phyloP scores from a whole-genome alignment of 2,797 vertebrate species.

The Dicrostonyx torquatus region DNA sequence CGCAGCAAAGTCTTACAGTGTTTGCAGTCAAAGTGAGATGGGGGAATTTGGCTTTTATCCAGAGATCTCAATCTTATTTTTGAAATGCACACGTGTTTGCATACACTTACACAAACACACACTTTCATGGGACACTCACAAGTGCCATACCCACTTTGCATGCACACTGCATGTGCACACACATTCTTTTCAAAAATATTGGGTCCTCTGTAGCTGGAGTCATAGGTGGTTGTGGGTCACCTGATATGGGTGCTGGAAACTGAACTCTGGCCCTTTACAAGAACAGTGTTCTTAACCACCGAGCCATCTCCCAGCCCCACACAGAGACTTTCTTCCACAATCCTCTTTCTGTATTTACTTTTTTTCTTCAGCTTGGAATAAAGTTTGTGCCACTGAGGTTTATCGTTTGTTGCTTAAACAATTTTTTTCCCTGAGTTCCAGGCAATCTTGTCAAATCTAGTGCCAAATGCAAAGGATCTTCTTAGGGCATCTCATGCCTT shows the following conservation, averaged over 20 bases:
- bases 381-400: neutral
- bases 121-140: neutral
- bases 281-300: neutral
- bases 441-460: neutral
- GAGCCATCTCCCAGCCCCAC: neutral
- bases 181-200: neutral
- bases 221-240: neutral
- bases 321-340: no score
- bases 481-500: no score
- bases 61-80: conserved; percentile 28
- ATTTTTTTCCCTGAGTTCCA: neutral
- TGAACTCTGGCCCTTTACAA: neutral
- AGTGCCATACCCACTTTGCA: no score
- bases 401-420: neutral
- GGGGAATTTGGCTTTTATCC: conserved; percentile 21
- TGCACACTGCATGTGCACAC: neutral
- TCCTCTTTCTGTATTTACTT: neutral
- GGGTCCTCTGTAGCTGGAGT: neutral
- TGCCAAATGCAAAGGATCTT: neutral
- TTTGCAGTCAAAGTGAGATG: neutral
- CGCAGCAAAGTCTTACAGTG: neutral
- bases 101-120: accelerated
- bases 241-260: neutral
- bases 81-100: neutral
- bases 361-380: neutral